Evolutionary conservation across 2,797 vertebrate genomes (phyloP).

Genomic region (Acanthis flammea): DNA sequence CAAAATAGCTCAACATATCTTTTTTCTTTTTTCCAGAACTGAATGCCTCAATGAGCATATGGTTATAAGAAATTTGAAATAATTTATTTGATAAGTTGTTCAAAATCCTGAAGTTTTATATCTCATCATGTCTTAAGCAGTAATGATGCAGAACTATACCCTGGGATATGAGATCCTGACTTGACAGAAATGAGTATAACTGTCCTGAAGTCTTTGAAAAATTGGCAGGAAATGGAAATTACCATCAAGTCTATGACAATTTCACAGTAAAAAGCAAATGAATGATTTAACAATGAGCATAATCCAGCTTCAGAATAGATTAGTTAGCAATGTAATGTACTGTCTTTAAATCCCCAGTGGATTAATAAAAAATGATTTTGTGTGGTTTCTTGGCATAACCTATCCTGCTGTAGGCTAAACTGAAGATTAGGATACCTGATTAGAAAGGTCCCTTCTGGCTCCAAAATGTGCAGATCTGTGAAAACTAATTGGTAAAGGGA

Average conservation of each 20-base stretch:
- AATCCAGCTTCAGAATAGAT: conserved; percentile 8
- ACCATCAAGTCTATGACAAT: neutral
- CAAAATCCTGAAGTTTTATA: neutral
- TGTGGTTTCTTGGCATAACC: neutral
- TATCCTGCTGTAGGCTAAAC: neutral
- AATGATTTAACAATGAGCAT: neutral
- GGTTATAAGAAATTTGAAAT: neutral
- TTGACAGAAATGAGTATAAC: neutral
- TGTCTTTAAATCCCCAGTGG: neutral
- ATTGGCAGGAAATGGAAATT: neutral
- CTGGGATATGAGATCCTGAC: neutral
- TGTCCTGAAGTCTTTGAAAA: neutral
- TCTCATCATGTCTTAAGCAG: neutral
- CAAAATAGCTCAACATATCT: neutral
- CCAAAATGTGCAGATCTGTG: neutral
- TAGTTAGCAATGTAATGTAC: neutral
- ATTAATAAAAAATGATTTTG: conserved; percentile 11
- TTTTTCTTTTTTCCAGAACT: neutral
- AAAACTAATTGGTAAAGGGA: neutral
- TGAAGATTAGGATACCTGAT: neutral
- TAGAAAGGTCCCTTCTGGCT: neutral
- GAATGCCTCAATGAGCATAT: neutral
- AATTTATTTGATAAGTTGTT: neutral
- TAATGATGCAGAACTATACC: neutral
- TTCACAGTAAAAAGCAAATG: neutral